Base-by-base conservation (phyloP, 2,888 invertebrate genomes). In the Oscheius myriophilus region DNA sequence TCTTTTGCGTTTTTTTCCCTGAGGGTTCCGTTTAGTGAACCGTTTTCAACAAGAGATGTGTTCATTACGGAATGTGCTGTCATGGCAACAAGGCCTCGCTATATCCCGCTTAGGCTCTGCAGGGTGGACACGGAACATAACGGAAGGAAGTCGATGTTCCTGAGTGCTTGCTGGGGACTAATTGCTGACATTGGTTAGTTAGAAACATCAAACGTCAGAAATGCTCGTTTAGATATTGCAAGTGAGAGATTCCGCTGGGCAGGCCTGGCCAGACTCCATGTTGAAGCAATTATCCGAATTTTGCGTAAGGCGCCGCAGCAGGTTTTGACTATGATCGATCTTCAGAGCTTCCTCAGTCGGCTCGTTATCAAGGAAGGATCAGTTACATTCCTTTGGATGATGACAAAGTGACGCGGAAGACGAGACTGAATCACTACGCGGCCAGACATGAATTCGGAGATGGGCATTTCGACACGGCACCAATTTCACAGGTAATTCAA, bases 201-300 rank as follows among this genome's bases (percentile, higher is more conserved):
- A 7, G 49, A 58, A 41, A 76, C 67, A 9, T 53, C 26, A 53
- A 14, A 14, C 4, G 14, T 2, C 14, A 3, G 14, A 23, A 33
- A 9, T 11, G 14, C 23, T 3, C 11, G 45, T 71, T 18, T 45
- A 74, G 74, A 82, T 54, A 67, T 82, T 42, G 81, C 73, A 18
- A 78, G 78, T 43, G 82, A 82, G 59, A 69, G 82, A 4, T 82
- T 82, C 61, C 75, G 82, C 11, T 80, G 76, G 73, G 70, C 74
- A 1, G 82, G 82, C 1, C 69, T 82, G 73, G 71, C 75, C 26
- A 72, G 82, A 33, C 71, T 82, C 11, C 82, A 82, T 66, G 70
- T 82, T 23, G 82, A 82, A 52, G 81, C 82, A 1, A 61, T 79
- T 18, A 63, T 82, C 39, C 64, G 82, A 14, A 75, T 82, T 41